Evolutionary conservation across 1,140 invertebrate genomes (phyloP), one percentile per base, ranked within the genome.

Genomic region (Penaeus chinensis): DNA sequence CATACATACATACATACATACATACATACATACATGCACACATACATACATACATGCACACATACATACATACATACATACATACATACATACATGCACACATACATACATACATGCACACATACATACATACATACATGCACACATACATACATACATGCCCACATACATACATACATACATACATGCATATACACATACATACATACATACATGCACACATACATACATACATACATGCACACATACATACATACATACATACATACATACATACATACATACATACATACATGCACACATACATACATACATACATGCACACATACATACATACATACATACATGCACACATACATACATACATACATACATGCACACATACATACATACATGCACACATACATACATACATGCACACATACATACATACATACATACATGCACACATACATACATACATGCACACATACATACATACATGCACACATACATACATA

Each of bases 241-340:
- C 24, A 32, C 27, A 74, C 37, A 74, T 74, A 32, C 24, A 66
- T 66, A 19, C 11, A 66, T 66, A 66, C 27, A 66, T 66, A 66
- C 27, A 66, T 66, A 22, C 27, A 66, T 66, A 66, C 10, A 66
- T 66, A 18, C 27, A 74, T 27, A 74, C 24, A 74, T 32, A n/a
- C 24, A 27, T 74, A 27, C 24, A 74, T 74, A 74, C 24, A 74
- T 74, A 74, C 24, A 74, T 74, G 27, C 24, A 74, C 27, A 74
- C 24, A 74, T 74, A 74, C 24, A 74, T 74, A 74, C 24, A 74
- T 74, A 74, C 37, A 74, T 32, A 74, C 24, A 74, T 74, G 27
- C 27, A 32, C 27, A 74, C 24, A 74, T 74, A 74, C 27, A 74
- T 74, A 74, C 24, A 74, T 74, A 74, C 24, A 74, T 74, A 74